A percentile compares a stretch with the other conserved stretches of the same genome.
Conservation (phyloP, 2,113 vertebrate genomes). For the Carassius auratus region DNA sequence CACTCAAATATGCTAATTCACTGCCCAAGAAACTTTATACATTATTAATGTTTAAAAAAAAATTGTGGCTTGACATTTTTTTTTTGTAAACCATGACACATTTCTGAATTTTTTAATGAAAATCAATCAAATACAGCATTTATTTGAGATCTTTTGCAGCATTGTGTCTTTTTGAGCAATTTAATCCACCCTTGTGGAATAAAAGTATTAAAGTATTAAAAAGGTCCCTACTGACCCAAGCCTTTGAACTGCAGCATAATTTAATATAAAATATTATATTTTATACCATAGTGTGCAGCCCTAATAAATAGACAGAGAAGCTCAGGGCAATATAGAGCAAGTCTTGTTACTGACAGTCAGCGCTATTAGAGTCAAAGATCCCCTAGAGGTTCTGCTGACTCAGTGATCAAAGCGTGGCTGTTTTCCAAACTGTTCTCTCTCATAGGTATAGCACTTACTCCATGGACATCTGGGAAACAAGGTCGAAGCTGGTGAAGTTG, state of each 20-base stretch:
- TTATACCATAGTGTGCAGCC: background rate
- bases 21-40: background rate
- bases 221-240: background rate
- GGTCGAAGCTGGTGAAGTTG: conserved; percentile 90
- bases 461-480: conserved; percentile 98
- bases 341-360: conserved; percentile 17
- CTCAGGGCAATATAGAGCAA: background rate
- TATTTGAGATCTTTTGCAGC: background rate
- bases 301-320: background rate
- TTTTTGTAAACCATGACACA: background rate
- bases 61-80: background rate
- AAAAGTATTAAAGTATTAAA: background rate
- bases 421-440: conserved; percentile 12
- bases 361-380: conserved; percentile 19
- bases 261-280: conserved; percentile 2
- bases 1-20: background rate
- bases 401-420: background rate
- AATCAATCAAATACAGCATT: background rate
- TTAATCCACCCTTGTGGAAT: background rate
- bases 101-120: background rate
- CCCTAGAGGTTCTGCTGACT: conserved; percentile 24
- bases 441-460: conserved; percentile 85
- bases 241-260: background rate
- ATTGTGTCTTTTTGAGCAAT: background rate
- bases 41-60: background rate